Base-by-base conservation (phyloP, 2,888 invertebrate genomes). In the Philaethria dido region DNA sequence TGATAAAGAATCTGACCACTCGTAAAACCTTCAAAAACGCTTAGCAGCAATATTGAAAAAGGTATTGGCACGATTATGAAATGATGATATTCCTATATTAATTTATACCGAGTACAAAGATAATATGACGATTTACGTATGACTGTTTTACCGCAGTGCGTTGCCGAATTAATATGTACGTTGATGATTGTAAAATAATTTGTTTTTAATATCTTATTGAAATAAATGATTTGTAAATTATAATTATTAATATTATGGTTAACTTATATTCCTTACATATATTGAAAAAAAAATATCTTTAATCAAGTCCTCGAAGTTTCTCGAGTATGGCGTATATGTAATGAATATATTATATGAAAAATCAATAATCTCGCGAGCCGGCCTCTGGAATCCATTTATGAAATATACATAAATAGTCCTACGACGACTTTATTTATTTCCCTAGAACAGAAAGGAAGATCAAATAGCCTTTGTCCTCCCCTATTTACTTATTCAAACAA, bases 401-500 rank as follows among this genome's bases (percentile, higher is more conserved):
- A 80, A 81, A 86, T 86, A 88, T 87, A 84, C 83, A 88, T 86
- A 89, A 88, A 85, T 84, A 85, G 84, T 83, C 84, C 80, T 75
- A 80, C 78, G 83, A 78, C 80, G 74, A 78, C 83, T 85, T 85
- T 90, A 89, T 91, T 89, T 92, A 91, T 89, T 83, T 83, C 80
- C 78, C 78, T 78, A 83, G 78, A 74, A 85, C 81, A 83, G 83
- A 84, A 78, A 76, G 75, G 77, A 78, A 91, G 89, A 91, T 91
- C 91, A 90, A 92, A 92, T 90, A 88, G 88, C 88, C 86, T 92
- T 92, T 92, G 92, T 92, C 90, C 87, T 88, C 83, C 86, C 89
- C 87, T 88, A 85, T 87, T 92, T 92, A 90, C 91, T 91, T 92
- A 92, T 92, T 91, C 92, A 92, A 92, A 92, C 91, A 92, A 91